These are phyloP conservation scores for Pimephales promelas DNA, from an alignment of 2,113 vertebrate genomes.

Conservation along the genomic window DNA sequence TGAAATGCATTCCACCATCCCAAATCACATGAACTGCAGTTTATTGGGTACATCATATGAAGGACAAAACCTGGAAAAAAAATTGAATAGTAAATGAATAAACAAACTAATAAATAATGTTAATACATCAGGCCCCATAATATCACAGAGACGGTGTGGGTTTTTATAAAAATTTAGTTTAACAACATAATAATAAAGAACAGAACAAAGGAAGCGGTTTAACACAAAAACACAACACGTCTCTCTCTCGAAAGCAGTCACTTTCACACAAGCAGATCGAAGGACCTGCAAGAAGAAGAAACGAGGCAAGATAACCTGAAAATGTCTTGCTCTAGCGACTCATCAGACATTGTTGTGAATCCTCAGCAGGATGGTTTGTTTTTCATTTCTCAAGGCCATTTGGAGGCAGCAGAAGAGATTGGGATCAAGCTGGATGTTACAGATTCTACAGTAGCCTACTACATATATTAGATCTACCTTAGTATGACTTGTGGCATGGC, in stretches of 20 bases:
- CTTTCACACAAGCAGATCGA: background rate
- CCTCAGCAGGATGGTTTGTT: slow-evolving; percentile 20
- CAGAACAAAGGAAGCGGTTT: background rate
- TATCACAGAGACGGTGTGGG: background rate
- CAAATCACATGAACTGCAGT: background rate
- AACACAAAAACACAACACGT: background rate
- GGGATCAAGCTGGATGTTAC: slow-evolving; percentile 35
- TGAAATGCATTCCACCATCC: background rate
- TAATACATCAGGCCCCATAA: background rate
- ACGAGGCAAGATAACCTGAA: slow-evolving; percentile 5
- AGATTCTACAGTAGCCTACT: background rate
- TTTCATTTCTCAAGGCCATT: slow-evolving; percentile 34
- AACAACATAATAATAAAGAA: background rate
- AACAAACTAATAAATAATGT: background rate
- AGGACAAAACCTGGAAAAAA: background rate
- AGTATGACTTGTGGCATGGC: slow-evolving; percentile 2
- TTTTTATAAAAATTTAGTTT: background rate
- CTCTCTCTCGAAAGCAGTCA: background rate
- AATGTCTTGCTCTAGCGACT: background rate
- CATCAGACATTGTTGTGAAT: slow-evolving; percentile 24
- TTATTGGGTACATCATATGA: background rate
- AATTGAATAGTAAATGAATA: background rate
- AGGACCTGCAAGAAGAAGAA: background rate
- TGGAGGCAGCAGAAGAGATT: slow-evolving; percentile 35
- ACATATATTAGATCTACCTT: slow-evolving; percentile 19